Evolutionary conservation across 2,888 invertebrate species (phyloP), one percentile per base, ranked within the genome.

Genomic region (Pammene aurita): DNA sequence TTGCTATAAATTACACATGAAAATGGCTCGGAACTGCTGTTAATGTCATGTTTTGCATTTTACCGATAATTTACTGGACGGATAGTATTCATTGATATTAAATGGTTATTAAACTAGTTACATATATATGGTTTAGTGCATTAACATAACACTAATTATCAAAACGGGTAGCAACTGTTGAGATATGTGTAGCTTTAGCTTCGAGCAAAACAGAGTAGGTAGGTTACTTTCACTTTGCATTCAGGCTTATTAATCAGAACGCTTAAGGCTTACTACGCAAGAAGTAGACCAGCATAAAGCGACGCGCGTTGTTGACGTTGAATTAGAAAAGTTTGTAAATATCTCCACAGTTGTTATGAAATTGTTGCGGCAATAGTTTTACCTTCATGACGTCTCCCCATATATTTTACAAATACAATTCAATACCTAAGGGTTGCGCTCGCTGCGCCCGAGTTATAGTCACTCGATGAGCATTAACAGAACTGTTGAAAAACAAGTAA

Each of bases 401-500:
- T 80, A 89, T 83, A 90, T 89, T 90, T 90, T 89, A 92, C 85
- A 90, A 86, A 88, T 87, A 92, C 88, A 92, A 92, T 89, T 91
- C 90, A 92, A 92, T 54, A 92, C 91, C 91, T 92, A 92, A 89
- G 91, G 88, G 90, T 86, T 84, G 90, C 90, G 91, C 92, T 91
- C 92, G 90, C 91, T 82, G 92, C 91, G 92, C 92, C 89, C 89
- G 88, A 91, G 88, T 91, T 48, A 86, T 86, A 91, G 87, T 92
- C 92, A 92, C 92, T 92, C 91, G 88, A 87, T 88, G 92, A 87
- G 92, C 87, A 91, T 92, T 89, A 91, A 92, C 88, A 88, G 90
- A 89, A 89, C 92, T 92, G 92, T 92, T 86, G 92, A 92, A 92
- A 92, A 92, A 92, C 90, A 92, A 92, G 92, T 92, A 80, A 91